Base-by-base conservation (phyloP, 2,888 invertebrate genomes). In the Drosophila heteroneura region DNA sequence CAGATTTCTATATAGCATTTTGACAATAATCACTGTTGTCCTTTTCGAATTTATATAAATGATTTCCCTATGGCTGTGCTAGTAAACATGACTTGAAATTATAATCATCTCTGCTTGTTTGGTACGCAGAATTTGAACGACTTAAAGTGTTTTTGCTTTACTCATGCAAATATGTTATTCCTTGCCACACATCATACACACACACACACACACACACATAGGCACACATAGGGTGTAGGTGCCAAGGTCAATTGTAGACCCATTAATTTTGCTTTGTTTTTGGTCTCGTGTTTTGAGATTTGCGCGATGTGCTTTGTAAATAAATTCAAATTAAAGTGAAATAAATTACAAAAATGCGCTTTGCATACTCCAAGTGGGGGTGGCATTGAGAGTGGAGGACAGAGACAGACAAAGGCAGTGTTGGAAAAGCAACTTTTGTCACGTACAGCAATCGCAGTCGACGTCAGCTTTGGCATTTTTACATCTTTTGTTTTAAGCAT, bases 271-370 rank as follows among this genome's bases (percentile, higher is more conserved):
- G 56, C 61, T 60, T 52, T 16, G 26, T 52, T 39, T 54, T 52
- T 35, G 26, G n/a, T 28, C 44, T 39, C 61, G 39, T 58, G n/a
- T 47, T 37, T 59, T 39, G 35, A 65, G 62, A 19, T 47, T 53
- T 52, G 53, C 41, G 53, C 22, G 26, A 47, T 57, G 71, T 49
- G 37, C 22, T 12, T 22, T 51, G 70, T 65, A 75, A 81, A 88
- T 81, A 88, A 85, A 85, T 87, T 85, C 69, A 83, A 85, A 85
- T 88, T 85, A 78, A 85, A 83, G 65, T 65, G 73, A 83, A 83
- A 88, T 85, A 85, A 83, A 88, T 85, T 80, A 70, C 67, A 68
- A 70, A 60, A 58, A 59, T 73, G 54, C 71, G 71, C 63, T 71
- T 54, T 44, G 47, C 72, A 71, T 58, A 71, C 58, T 26, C 37